Evolutionary conservation across 2,888 invertebrate genomes (phyloP).

Genomic region (Macrophya alboannulata): DNA sequence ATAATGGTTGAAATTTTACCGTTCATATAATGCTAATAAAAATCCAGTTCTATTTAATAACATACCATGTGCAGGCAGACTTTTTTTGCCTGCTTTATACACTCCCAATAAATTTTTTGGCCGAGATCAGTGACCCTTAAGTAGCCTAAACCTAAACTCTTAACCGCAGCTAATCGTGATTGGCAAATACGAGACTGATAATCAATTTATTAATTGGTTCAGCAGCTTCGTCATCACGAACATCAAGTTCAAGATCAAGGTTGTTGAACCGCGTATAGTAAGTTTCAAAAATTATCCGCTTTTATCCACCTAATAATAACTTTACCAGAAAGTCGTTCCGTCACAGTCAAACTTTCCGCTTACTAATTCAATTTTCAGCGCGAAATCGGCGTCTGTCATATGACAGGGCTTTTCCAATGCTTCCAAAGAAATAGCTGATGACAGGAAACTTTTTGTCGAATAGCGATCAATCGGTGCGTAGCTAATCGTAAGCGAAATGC

Average conservation of each 20-base stretch:
- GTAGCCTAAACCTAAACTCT: slow-evolving; percentile 28
- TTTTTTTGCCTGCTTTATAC: background rate
- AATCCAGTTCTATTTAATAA: slow-evolving; percentile 43
- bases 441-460: background rate
- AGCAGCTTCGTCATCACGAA: slow-evolving; percentile 30
- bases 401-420: background rate
- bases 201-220: slow-evolving; percentile 58
- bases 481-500: background rate
- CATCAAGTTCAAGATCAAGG: slow-evolving; percentile 44
- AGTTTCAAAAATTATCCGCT: background rate
- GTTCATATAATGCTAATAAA: slow-evolving; percentile 43
- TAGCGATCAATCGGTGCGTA: background rate
- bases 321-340: background rate
- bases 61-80: background rate
- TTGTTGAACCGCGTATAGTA: slow-evolving; percentile 37
- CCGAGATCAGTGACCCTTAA: slow-evolving; percentile 53
- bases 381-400: background rate
- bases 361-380: background rate
- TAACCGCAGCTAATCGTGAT: slow-evolving; percentile 30
- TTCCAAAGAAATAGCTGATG: background rate
- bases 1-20: slow-evolving; percentile 22
- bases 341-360: background rate
- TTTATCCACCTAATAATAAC: background rate
- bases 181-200: slow-evolving; percentile 55
- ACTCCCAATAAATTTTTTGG: slow-evolving; percentile 35